Base-by-base conservation (phyloP, 2,888 invertebrate genomes). In the Dynastes hyllus region DNA sequence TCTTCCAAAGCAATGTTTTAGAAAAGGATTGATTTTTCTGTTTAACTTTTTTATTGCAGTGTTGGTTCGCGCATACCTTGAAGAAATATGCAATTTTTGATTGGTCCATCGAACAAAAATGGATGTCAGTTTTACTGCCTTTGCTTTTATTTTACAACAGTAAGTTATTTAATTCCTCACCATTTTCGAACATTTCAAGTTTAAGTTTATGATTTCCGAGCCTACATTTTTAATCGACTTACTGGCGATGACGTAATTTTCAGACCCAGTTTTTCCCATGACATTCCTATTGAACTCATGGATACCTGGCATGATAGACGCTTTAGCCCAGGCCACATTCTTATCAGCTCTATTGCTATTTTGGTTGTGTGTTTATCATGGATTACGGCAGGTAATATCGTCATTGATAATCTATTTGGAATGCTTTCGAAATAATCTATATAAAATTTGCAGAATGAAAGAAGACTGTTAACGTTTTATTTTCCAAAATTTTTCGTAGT, bases 91-190 rank as follows among this genome's bases (percentile, higher is more conserved):
- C 95, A 0, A 91, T 96, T 63, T 93, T 94, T 84, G 97, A 98
- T 88, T 99, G 98, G 98, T 97, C 98, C 0, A 97, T 98, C 85
- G 99, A 99, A 89, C 98, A 99, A 88, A 97, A 96, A 88, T 99
- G 98, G 98, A 93, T 98, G 88, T 95, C 97, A 0, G 90, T 96
- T 55, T 91, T 98, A 77, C 90, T 98, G 83, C 97, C 98, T 0
- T 90, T 97, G 32, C 91, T 98, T 11, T 91, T 98, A 82, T 92
- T 98, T 22, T 98, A 97, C 86, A 95, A 99, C 89, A 97, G 98
- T 98, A 90, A 92, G 93, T 90, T 79, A 8, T 45, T 45, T 0
- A 45, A 45, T 8, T 37, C 5, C 32, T 37, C 32, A 6, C 32
- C 2, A 5, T 6, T 37, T 37, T 37, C 5, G 32, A 37, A 37